Conservation (phyloP, 2,113 vertebrate genomes). For the Ophthalmolycus amberensis region DNA sequence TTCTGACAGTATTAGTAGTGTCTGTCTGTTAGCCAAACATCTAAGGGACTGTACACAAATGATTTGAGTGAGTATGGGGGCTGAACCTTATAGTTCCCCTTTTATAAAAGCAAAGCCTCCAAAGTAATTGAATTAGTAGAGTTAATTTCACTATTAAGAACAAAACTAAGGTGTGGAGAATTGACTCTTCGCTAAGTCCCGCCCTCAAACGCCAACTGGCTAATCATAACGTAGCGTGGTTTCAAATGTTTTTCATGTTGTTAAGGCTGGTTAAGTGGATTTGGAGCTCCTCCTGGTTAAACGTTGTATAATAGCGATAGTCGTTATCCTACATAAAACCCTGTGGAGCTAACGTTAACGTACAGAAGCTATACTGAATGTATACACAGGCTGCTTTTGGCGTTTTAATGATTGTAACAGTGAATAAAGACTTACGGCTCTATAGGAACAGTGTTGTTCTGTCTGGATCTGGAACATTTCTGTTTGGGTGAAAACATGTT, state of each 20-base stretch:
- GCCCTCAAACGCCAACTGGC: neutral
- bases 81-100: neutral
- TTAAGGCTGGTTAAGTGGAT: no score
- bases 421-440: neutral
- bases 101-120: neutral
- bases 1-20: neutral
- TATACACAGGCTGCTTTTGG: no score
- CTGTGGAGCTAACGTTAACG: no score
- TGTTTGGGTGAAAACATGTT: constrained; percentile 2
- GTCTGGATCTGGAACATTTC: neutral
- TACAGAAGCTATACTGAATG: neutral
- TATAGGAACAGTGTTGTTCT: neutral
- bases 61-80: neutral
- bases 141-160: neutral
- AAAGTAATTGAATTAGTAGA: neutral
- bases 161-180: neutral
- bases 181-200: neutral
- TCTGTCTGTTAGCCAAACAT: neutral
- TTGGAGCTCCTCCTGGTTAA: no score
- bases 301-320: neutral
- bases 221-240: neutral
- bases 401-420: neutral
- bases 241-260: neutral
- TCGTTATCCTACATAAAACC: neutral
- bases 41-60: neutral